Evolutionary conservation across 1,140 invertebrate species (phyloP).

Genomic region (Nephila pilipes): DNA sequence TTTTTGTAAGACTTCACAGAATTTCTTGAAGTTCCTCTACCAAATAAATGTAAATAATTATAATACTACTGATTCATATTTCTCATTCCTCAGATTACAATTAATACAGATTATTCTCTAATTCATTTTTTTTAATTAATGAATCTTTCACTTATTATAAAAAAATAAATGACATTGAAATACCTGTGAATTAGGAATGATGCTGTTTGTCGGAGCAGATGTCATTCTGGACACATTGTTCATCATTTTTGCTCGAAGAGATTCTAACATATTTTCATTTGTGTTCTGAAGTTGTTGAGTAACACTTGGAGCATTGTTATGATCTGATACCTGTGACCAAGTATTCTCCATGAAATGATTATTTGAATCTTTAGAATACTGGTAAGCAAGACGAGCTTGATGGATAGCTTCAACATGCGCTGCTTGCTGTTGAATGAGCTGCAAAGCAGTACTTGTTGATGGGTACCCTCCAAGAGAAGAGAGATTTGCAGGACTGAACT

Average conservation of each 20-base stretch:
- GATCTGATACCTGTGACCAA: slow-evolving; percentile 49
- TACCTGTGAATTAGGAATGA: slow-evolving; percentile 75
- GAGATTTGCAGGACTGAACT: slow-evolving; percentile 33
- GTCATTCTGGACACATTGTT: slow-evolving; percentile 76
- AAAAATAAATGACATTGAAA: neutral
- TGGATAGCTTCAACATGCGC: slow-evolving; percentile 57
- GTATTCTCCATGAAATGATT: slow-evolving; percentile 69
- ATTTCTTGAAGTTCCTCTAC: too few species aligned
- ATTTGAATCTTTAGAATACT: slow-evolving; percentile 60
- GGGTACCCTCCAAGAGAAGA: slow-evolving; percentile 65
- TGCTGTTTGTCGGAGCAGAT: slow-evolving; percentile 56
- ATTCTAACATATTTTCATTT: slow-evolving; percentile 73
- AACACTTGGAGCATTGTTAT: slow-evolving; percentile 61
- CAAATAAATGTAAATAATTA: too few species aligned
- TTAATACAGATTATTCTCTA: too few species aligned
- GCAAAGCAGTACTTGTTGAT: slow-evolving; percentile 57
- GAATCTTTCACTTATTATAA: too few species aligned
- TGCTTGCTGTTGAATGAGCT: slow-evolving; percentile 70
- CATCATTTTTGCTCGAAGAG: slow-evolving; percentile 74
- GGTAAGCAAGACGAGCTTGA: slow-evolving; percentile 65
- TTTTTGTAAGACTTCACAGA: too few species aligned
- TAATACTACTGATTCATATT: too few species aligned
- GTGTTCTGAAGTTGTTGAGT: slow-evolving; percentile 39
- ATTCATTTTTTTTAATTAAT: too few species aligned
- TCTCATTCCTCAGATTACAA: too few species aligned